Percentiles rank a stretch among this genome's conserved stretches.
Conservation (phyloP, 2,797 vertebrate genomes). For the Helostoma temminkii region DNA sequence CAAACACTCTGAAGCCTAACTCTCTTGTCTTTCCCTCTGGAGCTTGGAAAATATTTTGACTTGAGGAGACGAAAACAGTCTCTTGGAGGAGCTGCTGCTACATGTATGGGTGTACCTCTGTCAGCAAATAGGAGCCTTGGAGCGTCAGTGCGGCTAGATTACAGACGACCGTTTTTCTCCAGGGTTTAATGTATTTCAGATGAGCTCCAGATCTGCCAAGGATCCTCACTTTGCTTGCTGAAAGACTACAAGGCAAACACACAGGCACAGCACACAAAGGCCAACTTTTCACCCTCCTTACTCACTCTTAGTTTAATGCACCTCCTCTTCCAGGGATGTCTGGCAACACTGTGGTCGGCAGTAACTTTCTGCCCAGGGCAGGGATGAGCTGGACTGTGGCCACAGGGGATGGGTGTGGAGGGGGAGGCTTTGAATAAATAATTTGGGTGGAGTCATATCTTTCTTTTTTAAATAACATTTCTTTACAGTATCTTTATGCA, state of each 20-base stretch:
- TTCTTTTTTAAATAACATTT: slow-evolving; percentile 31
- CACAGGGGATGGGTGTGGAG: slow-evolving; percentile 69
- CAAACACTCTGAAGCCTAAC: slow-evolving; percentile 34
- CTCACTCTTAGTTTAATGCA: slow-evolving; percentile 49
- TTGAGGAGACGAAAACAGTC: slow-evolving; percentile 62
- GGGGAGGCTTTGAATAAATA: slow-evolving; percentile 57
- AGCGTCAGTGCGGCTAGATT: slow-evolving; percentile 50
- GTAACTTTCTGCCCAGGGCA: slow-evolving; percentile 48
- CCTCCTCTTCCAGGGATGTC: slow-evolving; percentile 77
- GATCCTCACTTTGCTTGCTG: slow-evolving; percentile 52
- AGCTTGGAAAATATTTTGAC: slow-evolving; percentile 75
- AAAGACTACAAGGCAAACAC: slow-evolving; percentile 48
- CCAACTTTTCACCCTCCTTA: slow-evolving; percentile 45
- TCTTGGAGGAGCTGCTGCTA: slow-evolving; percentile 69
- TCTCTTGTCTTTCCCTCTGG: slow-evolving; percentile 58
- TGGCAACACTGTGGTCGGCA: slow-evolving; percentile 65
- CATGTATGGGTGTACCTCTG: slow-evolving; percentile 70
- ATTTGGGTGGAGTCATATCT: slow-evolving; percentile 70
- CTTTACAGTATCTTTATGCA: slow-evolving; percentile 17
- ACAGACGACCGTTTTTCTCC: slow-evolving; percentile 72
- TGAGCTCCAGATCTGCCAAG: slow-evolving; percentile 70
- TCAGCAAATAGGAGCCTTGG: slow-evolving; percentile 64
- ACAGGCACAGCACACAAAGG: slow-evolving; percentile 38
- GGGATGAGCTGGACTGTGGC: slow-evolving; percentile 61
- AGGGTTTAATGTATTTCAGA: slow-evolving; percentile 78